Evolutionary conservation across 2,113 vertebrate genomes (phyloP).

Genomic region (Parus major): DNA sequence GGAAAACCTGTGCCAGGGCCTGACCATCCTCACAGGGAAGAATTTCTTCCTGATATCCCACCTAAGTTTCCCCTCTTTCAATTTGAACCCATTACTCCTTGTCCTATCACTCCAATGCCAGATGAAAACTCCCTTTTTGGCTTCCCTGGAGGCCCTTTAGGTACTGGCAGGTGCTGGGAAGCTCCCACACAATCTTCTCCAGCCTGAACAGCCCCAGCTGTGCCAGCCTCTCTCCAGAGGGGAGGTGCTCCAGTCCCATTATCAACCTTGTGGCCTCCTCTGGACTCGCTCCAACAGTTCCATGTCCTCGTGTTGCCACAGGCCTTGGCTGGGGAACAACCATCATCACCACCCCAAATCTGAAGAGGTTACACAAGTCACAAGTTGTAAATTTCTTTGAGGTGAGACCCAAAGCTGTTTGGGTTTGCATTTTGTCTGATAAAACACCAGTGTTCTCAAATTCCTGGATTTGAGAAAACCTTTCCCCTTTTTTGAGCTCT

Average conservation of each 20-base stretch:
- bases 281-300: not conserved
- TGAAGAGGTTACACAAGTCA: fast-evolving
- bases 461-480: not conserved
- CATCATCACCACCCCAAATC: not conserved
- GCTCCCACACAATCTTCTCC: not conserved
- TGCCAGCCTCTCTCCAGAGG: not conserved
- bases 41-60: not conserved
- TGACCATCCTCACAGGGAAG: not conserved
- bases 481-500: not conserved
- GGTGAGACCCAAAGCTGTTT: not conserved
- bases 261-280: not conserved
- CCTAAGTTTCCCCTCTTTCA: not conserved
- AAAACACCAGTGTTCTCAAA: not conserved
- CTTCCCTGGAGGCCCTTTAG: not conserved
- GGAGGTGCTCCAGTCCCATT: not conserved
- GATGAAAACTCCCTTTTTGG: not conserved
- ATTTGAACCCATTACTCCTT: not conserved
- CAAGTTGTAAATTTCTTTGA: not conserved
- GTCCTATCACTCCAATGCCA: not conserved
- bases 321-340: too few relatives aligned
- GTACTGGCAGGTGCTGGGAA: not conserved
- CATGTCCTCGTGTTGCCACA: not conserved
- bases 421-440: not conserved
- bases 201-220: not conserved
- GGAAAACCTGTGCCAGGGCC: not conserved